phyloP scores from a whole-genome alignment of 2,113 vertebrate species.

The Melanerpes aurifrons region DNA sequence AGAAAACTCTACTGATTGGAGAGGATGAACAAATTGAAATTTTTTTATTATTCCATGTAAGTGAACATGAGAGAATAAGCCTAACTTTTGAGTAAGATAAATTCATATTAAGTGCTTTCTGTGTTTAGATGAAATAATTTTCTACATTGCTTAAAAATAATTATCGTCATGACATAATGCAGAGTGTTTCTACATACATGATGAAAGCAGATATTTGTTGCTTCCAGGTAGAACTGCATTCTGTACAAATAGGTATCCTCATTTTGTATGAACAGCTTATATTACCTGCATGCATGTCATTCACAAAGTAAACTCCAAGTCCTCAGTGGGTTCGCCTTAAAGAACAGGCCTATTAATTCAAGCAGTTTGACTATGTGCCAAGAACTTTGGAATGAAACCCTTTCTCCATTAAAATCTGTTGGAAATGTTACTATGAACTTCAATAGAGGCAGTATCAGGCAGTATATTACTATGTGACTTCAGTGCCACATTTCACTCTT shows the following conservation, averaged over 20 bases:
- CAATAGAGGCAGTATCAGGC: neutral
- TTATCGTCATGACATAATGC: neutral
- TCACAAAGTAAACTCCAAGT: neutral
- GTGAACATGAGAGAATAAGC: neutral
- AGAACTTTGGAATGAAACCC: neutral
- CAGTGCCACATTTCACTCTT: neutral
- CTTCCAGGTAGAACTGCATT: neutral
- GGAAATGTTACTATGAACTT: conserved; percentile 5
- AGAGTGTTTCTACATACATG: neutral
- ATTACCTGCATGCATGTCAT: neutral
- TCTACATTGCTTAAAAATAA: neutral
- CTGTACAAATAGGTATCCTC: neutral
- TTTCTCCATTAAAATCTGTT: neutral
- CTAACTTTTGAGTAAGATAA: neutral
- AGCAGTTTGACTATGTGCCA: neutral
- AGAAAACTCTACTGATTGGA: neutral
- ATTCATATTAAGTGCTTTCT: neutral
- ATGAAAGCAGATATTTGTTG: neutral
- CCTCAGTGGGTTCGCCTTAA: neutral
- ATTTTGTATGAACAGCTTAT: neutral
- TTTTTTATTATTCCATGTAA: neutral
- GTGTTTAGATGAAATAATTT: neutral
- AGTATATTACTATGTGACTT: neutral
- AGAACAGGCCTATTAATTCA: neutral
- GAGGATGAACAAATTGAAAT: neutral